Evolutionary conservation across 2,797 vertebrate species (phyloP), one percentile per base, ranked within the genome.

Genomic region (Chelonia mydas): DNA sequence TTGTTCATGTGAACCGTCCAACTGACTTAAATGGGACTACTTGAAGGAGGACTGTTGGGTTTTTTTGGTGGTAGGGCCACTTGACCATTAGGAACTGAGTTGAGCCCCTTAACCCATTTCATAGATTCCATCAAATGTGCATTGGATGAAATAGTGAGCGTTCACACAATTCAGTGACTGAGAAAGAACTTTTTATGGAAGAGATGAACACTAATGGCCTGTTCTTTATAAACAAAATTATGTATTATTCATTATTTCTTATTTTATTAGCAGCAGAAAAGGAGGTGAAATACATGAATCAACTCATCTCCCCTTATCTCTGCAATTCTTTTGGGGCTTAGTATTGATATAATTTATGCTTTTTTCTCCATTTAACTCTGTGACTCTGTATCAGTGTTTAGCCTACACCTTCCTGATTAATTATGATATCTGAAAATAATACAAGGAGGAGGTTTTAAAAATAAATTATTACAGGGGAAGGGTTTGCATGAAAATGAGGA

Each of bases 371-470:
- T 50, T 57, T 54, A 50, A 50, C 77, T 11, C 27, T 51, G 3
- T 86, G 55, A 11, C 27, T 53, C 77, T 90, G 55, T 90, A 61
- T 88, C 53, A 65, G 83, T 95, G 47, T 90, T 95, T 55, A 91
- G 50, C 28, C 12, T 84, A 3, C 87, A 90, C 17, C 49, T 77
- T 83, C 7, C 68, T 93, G 87, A 91, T 54, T 93, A 89, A 83
- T 93, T 94, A 88, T 82, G 49, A 55, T 88, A 92, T 54, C 79
- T 88, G 92, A 59, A 83, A 91, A 88, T 87, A 91, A 91, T 92
- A 47, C 50, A 87, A 87, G 23, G 54, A 92, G 17, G 31, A 88
- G 94, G 45, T 72, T 95, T 93, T 80, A 76, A 81, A 94, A 92
- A 87, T 82, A 90, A 90, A 84, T 55, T 93, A 68, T 94, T 95